Evolutionary conservation across 2,888 invertebrate species (phyloP).

Genomic region (Branchellion lobata): DNA sequence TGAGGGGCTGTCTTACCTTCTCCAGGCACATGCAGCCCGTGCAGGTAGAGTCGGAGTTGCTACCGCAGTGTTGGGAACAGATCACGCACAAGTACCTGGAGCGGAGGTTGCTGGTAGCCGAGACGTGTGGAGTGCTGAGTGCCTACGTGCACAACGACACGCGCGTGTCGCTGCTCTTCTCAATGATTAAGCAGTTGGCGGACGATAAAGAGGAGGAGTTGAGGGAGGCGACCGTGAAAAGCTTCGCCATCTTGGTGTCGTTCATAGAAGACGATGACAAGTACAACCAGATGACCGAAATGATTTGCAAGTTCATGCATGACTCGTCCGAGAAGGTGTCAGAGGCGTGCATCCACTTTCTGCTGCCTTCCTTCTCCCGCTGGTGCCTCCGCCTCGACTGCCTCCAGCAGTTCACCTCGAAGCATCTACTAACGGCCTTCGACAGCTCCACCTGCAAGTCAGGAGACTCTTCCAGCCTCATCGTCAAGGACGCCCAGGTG

Average conservation of each 20-base stretch:
- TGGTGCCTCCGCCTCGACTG: slow-evolving; percentile 68
- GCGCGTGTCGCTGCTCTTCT: slow-evolving; percentile 71
- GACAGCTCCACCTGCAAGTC: slow-evolving; percentile 53
- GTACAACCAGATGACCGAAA: slow-evolving; percentile 65
- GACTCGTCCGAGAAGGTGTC: slow-evolving; percentile 67
- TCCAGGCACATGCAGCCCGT: slow-evolving; percentile 63
- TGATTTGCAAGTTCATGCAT: slow-evolving; percentile 67
- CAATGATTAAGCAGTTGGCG: slow-evolving; percentile 74
- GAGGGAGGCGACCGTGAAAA: slow-evolving; percentile 68
- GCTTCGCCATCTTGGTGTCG: slow-evolving; percentile 69
- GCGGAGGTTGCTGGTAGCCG: slow-evolving; percentile 70
- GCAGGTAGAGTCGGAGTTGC: slow-evolving; percentile 70
- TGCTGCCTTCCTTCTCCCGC: slow-evolving; percentile 70
- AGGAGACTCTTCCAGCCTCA: not conserved
- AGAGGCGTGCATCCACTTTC: slow-evolving; percentile 65
- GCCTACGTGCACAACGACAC: slow-evolving; percentile 69
- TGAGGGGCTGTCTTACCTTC: slow-evolving; percentile 64
- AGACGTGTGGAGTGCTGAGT: slow-evolving; percentile 71
- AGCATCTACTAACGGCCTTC: slow-evolving; percentile 57
- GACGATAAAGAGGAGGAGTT: slow-evolving; percentile 71
- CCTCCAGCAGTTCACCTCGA: slow-evolving; percentile 62
- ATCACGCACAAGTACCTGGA: slow-evolving; percentile 72
- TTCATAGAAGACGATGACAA: slow-evolving; percentile 71
- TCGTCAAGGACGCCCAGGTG: slow-evolving; percentile 22
- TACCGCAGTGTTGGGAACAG: slow-evolving; percentile 75